These are phyloP conservation scores for Scophthalmus maximus DNA, from an alignment of 2,113 vertebrate genomes.

Conservation along the genomic window DNA sequence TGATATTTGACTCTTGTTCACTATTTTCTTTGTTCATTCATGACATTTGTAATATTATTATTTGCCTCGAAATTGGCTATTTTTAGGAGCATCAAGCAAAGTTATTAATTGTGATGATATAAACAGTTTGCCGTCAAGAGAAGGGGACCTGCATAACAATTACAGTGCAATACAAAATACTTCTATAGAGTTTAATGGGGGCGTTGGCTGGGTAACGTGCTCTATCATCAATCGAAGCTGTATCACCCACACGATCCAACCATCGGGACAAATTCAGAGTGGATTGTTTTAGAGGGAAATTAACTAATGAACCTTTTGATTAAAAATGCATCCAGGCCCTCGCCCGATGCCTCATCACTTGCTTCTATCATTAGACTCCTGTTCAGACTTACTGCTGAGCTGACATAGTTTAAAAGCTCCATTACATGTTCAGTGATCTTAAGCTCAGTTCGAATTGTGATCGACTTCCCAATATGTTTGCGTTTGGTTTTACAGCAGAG, in stretches of 20 bases:
- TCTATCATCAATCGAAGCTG: not conserved
- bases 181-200: not conserved
- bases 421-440: not conserved
- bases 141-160: not conserved
- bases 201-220: not conserved
- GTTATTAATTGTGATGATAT: conserved; percentile 13
- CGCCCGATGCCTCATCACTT: conserved; percentile 18
- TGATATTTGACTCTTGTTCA: conserved; percentile 12
- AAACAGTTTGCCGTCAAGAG: not conserved
- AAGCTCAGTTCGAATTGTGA: conserved; percentile 4
- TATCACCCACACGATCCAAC: not conserved
- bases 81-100: not conserved
- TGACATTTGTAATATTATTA: conserved; percentile 1
- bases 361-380: conserved; percentile 22
- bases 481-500: not conserved
- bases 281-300: conserved; percentile 34
- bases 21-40: not conserved
- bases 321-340: conserved; percentile 46
- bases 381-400: conserved; percentile 15
- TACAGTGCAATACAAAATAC: not conserved
- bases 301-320: conserved; percentile 48
- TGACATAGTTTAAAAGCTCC: conserved; percentile 13
- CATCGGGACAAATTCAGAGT: not conserved
- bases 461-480: not conserved
- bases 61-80: not conserved